phyloP scores from a whole-genome alignment of 2,113 vertebrate genomes.

The Rhipidura dahli region DNA sequence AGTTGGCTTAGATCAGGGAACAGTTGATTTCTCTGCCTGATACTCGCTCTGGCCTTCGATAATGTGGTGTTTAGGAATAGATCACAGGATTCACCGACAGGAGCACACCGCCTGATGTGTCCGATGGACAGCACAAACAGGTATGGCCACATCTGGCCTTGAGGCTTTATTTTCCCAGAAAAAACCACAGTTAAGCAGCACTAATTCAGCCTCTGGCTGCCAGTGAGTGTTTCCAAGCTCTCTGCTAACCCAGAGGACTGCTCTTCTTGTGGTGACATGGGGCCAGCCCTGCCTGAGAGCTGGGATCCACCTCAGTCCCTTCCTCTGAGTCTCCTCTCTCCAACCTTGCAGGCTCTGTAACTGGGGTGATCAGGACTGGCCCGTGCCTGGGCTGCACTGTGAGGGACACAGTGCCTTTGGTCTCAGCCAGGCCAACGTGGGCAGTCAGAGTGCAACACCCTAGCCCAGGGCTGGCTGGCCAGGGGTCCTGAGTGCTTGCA shows the following conservation, averaged over 20 bases:
- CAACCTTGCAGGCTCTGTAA: fast-evolving
- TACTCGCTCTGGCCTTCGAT: fast-evolving
- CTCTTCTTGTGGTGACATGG: not conserved
- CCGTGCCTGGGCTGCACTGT: fast-evolving
- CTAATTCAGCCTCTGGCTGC: not conserved
- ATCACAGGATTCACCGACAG: not conserved
- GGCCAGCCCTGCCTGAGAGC: not conserved
- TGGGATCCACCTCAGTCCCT: not conserved
- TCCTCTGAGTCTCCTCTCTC: not conserved
- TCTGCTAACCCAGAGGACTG: not conserved
- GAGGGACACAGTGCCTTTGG: not conserved
- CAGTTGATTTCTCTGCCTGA: not conserved
- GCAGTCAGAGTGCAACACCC: not conserved
- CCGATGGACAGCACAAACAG: fast-evolving
- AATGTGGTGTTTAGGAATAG: not conserved
- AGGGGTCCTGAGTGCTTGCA: too few species aligned
- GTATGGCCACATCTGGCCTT: fast-evolving
- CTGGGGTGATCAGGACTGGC: not conserved
- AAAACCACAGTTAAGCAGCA: not conserved
- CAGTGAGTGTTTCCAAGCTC: not conserved
- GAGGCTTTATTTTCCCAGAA: not conserved
- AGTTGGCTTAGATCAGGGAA: not conserved
- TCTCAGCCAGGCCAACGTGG: fast-evolving
- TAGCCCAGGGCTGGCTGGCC: not conserved
- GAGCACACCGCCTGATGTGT: fast-evolving